Conservation (phyloP, 1,140 invertebrate genomes). For the Drosophila teissieri region DNA sequence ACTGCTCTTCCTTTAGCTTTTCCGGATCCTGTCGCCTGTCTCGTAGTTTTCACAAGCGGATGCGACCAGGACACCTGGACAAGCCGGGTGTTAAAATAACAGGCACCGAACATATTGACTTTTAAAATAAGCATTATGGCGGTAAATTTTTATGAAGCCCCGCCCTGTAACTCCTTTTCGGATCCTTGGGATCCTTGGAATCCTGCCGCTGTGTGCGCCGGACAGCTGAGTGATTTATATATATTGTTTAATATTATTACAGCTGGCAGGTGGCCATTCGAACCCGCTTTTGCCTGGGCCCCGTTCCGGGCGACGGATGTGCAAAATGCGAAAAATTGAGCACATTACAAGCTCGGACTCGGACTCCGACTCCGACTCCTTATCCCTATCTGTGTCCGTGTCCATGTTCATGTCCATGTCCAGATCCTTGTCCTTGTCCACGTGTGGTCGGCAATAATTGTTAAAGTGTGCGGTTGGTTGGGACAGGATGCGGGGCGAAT, state of each 20-base stretch:
- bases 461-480: constrained; percentile 65
- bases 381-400: constrained; percentile 11
- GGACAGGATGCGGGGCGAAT: constrained; percentile 32
- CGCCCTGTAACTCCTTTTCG: constrained; percentile 12
- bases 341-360: constrained; percentile 62
- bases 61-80: constrained; percentile 74
- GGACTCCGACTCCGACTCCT: constrained; percentile 10
- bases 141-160: constrained; percentile 79
- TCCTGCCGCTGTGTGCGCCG: constrained; percentile 47
- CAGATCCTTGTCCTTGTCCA: constrained; percentile 48
- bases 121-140: constrained; percentile 82
- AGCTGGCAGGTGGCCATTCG: constrained; percentile 67
- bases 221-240: constrained; percentile 81
- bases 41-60: constrained; percentile 57
- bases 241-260: constrained; percentile 82
- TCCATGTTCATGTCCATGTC: constrained; percentile 23
- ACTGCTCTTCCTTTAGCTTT: constrained; percentile 30
- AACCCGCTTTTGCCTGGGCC: constrained; percentile 30
- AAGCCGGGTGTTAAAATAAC: constrained; percentile 81
- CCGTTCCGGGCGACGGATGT: constrained; percentile 62
- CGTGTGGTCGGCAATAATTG: constrained; percentile 78
- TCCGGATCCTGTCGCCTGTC: constrained; percentile 54
- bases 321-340: constrained; percentile 81
- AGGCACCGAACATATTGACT: constrained; percentile 79
- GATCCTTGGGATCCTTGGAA: not conserved